These are phyloP conservation scores for Cryptomyrus ogoouensis DNA, from an alignment of 2,113 vertebrate genomes.

Conservation along the genomic window DNA sequence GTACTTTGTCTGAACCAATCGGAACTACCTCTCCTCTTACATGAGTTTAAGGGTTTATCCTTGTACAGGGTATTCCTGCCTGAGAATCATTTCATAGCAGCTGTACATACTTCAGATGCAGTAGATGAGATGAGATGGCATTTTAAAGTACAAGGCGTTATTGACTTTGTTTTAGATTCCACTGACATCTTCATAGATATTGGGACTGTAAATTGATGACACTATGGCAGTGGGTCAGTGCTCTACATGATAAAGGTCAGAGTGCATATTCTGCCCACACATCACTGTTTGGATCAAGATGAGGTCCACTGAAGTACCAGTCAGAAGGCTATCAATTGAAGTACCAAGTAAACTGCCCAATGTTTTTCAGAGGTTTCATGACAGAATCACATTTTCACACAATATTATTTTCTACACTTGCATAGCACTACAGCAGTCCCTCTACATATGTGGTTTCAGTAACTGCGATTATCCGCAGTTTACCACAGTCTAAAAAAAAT, in stretches of 20 bases:
- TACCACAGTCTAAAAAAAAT: background rate
- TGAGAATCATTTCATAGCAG: background rate
- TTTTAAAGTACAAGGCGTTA: background rate
- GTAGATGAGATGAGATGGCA: background rate
- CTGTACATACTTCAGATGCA: background rate
- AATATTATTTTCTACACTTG: background rate
- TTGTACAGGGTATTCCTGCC: background rate
- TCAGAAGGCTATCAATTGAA: background rate
- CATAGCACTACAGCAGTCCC: background rate
- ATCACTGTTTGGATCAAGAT: background rate
- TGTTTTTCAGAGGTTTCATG: background rate
- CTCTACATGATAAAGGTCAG: background rate
- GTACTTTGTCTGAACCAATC: background rate
- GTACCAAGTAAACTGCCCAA: background rate
- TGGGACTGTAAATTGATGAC: background rate
- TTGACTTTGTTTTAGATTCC: background rate
- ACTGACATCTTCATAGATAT: background rate
- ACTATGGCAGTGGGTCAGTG: background rate
- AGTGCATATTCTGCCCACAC: background rate
- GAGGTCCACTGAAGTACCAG: background rate
- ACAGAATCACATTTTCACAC: background rate
- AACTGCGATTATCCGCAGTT: background rate
- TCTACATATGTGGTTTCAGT: background rate
- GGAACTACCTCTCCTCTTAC: background rate
- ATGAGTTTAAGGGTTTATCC: background rate